Evolutionary conservation across 2,113 vertebrate species (phyloP).

Genomic region (Marmota monax): DNA sequence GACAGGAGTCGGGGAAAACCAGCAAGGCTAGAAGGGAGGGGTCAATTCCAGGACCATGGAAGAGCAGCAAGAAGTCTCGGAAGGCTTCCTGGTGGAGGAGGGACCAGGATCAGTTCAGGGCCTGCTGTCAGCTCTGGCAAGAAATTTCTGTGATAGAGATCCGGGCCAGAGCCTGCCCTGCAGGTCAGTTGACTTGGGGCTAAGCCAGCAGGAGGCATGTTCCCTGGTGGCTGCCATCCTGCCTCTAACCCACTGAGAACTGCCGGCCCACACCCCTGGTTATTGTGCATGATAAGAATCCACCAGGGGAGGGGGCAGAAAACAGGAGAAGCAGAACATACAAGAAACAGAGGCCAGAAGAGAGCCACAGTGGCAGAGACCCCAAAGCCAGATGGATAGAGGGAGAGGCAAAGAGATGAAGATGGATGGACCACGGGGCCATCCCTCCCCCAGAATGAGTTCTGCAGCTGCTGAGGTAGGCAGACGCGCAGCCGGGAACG

Average conservation of each 20-base stretch:
- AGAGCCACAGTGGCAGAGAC: background rate
- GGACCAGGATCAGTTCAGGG: background rate
- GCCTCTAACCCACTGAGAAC: background rate
- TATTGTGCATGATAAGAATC: background rate
- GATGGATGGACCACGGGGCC: background rate
- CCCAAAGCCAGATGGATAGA: background rate
- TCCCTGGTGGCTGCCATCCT: background rate
- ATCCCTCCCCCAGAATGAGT: background rate
- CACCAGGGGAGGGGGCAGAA: background rate
- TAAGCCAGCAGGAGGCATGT: background rate
- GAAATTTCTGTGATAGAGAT: background rate
- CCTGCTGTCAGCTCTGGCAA: background rate
- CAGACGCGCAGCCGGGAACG: background rate
- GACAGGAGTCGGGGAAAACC: rapidly evolving
- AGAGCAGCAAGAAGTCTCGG: background rate
- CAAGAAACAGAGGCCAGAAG: background rate
- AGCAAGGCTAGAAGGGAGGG: background rate
- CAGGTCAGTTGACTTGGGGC: background rate
- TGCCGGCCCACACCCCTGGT: background rate
- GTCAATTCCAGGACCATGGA: background rate
- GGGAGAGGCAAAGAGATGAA: background rate
- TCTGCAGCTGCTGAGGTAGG: slow-evolving; percentile 34
- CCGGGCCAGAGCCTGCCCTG: background rate
- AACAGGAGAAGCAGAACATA: background rate
- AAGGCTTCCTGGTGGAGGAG: slow-evolving; percentile 37